A percentile compares a stretch with the other conserved stretches of the same genome.
Conservation (phyloP, 35 echinoderm and acorn worm genomes). For the Apostichopus japonicus region DNA sequence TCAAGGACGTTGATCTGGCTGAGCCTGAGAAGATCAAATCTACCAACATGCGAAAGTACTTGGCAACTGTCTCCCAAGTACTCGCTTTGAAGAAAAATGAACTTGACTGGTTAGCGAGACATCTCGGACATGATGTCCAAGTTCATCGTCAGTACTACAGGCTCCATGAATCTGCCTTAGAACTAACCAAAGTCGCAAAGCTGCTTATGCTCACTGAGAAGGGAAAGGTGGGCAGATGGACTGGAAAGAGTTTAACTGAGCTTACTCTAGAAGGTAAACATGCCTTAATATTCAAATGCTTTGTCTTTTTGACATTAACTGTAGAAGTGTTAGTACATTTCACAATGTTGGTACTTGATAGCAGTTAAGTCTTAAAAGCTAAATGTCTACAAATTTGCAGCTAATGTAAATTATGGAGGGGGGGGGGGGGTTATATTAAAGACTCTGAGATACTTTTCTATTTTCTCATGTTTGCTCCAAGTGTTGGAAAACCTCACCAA, state of each 20-base stretch:
- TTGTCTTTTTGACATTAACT: no score
- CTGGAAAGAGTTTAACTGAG: conserved; percentile 14
- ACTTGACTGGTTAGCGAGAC: conserved; percentile 61
- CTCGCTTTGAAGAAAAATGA: conserved; percentile 49
- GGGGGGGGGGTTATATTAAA: no score
- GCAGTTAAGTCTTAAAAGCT: no score
- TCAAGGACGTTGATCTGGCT: conserved; percentile 14
- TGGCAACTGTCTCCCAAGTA: conserved; percentile 59
- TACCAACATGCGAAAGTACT: conserved; percentile 67
- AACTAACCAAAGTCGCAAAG: conserved; percentile 72
- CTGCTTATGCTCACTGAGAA: conserved; percentile 51
- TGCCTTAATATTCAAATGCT: no score
- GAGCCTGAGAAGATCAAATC: conserved; percentile 42
- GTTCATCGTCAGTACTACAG: conserved; percentile 69
- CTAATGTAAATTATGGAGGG: no score
- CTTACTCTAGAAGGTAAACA: neutral
- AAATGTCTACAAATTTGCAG: no score
- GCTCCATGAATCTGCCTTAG: conserved; percentile 37
- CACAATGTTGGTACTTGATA: no score
- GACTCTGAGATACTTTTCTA: no score
- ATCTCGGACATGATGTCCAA: conserved; percentile 61
- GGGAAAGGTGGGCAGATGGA: conserved; percentile 45
- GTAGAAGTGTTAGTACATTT: no score
- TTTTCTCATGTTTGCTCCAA: no score
- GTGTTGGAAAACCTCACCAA: no score